Base-by-base conservation (phyloP, 2,888 invertebrate genomes). In the Hyposoter dolosus region DNA sequence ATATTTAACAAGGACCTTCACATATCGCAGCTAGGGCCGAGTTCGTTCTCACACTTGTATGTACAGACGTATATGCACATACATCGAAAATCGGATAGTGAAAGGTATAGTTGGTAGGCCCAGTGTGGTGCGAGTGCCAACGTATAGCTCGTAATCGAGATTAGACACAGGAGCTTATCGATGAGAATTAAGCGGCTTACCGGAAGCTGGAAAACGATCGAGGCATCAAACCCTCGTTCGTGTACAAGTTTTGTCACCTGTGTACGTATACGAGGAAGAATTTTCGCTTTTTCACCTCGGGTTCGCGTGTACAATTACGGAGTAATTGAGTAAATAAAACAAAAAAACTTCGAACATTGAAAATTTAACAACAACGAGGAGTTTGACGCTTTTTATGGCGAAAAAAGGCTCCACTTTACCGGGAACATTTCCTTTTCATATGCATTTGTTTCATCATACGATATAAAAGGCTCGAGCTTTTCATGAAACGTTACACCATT, bases 111-210 rank as follows among this genome's bases (percentile, higher is more conserved):
- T 74, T 71, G 79, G 71, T 23, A 56, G 68, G 74, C 81, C 74
- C 71, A 66, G 65, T 50, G 23, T 71, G 81, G 68, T 60, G 32
- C 65, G 77, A 82, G 83, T 56, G 79, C 15, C 56, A 71, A 74
- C 53, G 69, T 40, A 53, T 66, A 65, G n/a, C 72, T 65, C 82
- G 87, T 90, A 91, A 87, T 90, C 88, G 87, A 91, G 92, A 92
- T 92, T 92, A 91, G 91, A 90, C 90, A 89, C 82, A 85, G 80
- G 84, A 83, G 91, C 90, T 92, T 92, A 92, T 92, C 91, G 90
- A 85, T 90, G 90, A 86, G 91, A 92, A 91, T 92, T 92, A 91
- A 92, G 90, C 90, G 89, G 92, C 91, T 92, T 91, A 90, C 60
- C 90, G 89, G 88, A 89, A 87, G 90, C 90, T 89, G 82, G 83